Conservation (phyloP, 2,113 vertebrate genomes). For the Elgaria multicarinata region DNA sequence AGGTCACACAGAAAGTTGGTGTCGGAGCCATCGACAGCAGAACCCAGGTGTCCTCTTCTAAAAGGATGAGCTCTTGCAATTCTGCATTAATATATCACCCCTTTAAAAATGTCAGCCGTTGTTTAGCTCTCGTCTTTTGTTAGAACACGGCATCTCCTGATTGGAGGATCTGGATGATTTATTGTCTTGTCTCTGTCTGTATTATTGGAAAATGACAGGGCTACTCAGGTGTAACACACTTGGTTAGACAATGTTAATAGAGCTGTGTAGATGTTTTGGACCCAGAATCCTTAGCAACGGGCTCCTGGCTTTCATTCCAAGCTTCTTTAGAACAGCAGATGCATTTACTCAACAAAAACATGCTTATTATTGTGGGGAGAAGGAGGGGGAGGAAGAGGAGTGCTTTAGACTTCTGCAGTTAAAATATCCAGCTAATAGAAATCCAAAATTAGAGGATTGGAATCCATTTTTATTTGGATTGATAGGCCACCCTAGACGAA, state of each 20-base stretch:
- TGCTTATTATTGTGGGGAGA: not conserved
- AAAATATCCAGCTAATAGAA: too few species aligned
- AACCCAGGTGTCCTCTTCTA: not conserved
- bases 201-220: conserved; percentile 27
- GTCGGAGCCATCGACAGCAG: not conserved
- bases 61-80: not conserved
- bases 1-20: not conserved
- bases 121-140: not conserved
- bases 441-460: not conserved
- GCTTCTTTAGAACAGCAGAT: not conserved
- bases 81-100: conserved; percentile 16
- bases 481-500: not conserved
- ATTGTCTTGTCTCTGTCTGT: conserved; percentile 32
- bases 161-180: conserved; percentile 25
- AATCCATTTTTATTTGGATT: not conserved
- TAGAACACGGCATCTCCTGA: not conserved
- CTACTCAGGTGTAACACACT: conserved; percentile 29
- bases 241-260: conserved; percentile 27
- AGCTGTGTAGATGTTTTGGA: not conserved
- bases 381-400: not conserved
- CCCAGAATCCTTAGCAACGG: not conserved
- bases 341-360: not conserved
- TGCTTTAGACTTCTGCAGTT: not conserved
- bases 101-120: conserved; percentile 1
- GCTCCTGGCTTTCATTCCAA: not conserved